Conservation (phyloP, 2,888 invertebrate genomes). For the Ypsolopha scabrella region DNA sequence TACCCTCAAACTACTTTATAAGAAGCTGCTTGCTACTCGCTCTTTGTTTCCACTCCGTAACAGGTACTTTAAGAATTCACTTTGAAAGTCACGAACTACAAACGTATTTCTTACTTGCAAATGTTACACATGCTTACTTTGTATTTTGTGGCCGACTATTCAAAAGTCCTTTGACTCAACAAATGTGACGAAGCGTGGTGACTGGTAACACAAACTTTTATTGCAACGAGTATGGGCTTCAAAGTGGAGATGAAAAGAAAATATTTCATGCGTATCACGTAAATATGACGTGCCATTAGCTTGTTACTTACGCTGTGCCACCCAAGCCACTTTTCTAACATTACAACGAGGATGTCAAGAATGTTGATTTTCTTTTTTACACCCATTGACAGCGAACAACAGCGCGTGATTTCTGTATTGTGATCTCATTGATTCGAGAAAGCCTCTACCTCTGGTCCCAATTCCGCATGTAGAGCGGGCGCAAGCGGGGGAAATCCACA, state of each 20-base stretch:
- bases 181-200: neutral
- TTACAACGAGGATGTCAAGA: no score
- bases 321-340: no score
- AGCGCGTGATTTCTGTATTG: no score
- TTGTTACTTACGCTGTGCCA: no score
- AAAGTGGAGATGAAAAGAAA: slow-evolving; percentile 1
- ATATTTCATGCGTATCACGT: neutral
- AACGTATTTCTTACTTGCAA: neutral
- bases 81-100: neutral
- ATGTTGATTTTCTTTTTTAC: no score
- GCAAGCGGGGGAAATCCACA: no score
- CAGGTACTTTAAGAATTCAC: neutral
- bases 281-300: no score
- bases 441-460: no score
- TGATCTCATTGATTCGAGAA: no score
- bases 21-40: neutral
- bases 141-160: neutral
- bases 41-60: neutral
- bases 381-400: no score
- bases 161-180: neutral
- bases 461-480: no score
- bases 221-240: neutral
- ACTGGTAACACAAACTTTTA: neutral
- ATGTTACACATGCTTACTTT: slow-evolving; percentile 2
- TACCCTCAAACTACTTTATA: neutral